Evolutionary conservation across 2,113 vertebrate species (phyloP).

Genomic region (Odocoileus virginianus): DNA sequence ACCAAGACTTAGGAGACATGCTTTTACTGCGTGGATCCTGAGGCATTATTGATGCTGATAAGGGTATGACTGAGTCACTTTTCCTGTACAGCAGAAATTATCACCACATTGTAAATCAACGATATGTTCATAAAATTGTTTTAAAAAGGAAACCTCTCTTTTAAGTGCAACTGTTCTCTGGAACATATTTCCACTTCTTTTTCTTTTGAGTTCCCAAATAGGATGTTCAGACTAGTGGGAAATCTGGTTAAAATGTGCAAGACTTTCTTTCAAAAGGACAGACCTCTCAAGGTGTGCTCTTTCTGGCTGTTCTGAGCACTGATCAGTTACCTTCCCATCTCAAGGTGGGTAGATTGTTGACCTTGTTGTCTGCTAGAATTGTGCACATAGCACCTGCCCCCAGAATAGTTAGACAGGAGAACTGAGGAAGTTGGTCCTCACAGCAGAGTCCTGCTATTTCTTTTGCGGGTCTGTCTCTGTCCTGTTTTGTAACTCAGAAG

Average conservation of each 20-base stretch:
- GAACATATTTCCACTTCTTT: neutral
- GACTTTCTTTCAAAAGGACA: neutral
- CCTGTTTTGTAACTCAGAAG: neutral
- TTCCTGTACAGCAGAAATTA: neutral
- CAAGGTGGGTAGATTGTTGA: neutral
- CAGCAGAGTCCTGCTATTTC: neutral
- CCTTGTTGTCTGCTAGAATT: neutral
- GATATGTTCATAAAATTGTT: neutral
- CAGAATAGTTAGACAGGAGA: neutral
- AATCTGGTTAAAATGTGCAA: neutral
- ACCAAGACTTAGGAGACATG: neutral
- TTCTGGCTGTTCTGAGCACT: neutral
- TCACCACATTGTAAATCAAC: neutral
- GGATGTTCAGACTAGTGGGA: neutral
- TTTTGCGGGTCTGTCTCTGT: accelerated
- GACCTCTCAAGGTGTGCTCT: neutral
- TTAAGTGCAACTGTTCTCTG: neutral
- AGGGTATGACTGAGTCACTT: neutral
- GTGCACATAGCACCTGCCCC: accelerated
- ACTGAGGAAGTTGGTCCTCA: neutral
- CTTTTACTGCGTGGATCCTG: neutral
- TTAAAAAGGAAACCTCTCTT: neutral
- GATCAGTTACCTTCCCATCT: neutral
- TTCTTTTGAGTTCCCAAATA: neutral
- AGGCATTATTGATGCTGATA: neutral